Conservation (phyloP, 64 coral and sea anemone species). For the Pocillopora damicornis region DNA sequence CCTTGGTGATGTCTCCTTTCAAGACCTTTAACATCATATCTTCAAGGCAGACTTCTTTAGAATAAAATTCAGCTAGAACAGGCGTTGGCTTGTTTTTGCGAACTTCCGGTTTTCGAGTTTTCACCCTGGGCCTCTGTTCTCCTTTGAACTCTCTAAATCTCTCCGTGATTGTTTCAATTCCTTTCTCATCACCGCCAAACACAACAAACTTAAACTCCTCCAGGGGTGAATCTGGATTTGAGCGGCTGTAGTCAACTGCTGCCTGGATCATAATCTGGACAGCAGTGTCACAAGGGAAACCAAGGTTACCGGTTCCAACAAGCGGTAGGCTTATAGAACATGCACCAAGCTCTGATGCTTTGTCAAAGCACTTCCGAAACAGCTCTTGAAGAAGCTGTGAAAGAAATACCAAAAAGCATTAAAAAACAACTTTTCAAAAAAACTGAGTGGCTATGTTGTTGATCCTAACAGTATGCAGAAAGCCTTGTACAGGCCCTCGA, state of each 20-base stretch:
- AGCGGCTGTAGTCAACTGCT: slow-evolving; percentile 12
- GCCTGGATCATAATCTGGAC: slow-evolving; percentile 15
- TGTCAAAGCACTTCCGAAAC: slow-evolving; percentile 35
- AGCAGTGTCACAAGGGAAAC: neutral
- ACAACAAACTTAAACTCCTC: slow-evolving; percentile 23
- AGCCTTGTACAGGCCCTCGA: no score
- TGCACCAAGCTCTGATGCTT: slow-evolving; percentile 7
- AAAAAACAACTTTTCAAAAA: neutral
- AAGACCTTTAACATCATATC: neutral
- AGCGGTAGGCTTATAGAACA: slow-evolving; percentile 15
- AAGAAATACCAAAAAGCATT: neutral
- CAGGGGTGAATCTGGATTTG: slow-evolving; percentile 18
- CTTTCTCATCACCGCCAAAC: neutral
- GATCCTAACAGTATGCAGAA: no score
- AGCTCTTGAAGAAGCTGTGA: slow-evolving; percentile 4
- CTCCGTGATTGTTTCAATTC: neutral
- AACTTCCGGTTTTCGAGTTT: neutral
- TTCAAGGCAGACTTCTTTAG: neutral
- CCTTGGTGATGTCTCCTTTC: neutral
- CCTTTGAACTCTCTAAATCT: slow-evolving; percentile 17
- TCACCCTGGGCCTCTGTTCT: neutral
- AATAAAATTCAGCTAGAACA: neutral
- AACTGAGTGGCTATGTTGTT: neutral
- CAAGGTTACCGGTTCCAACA: slow-evolving; percentile 26
- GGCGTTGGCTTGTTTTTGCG: neutral